phyloP scores from a whole-genome alignment of 2,797 vertebrate species.

The Melopsittacus undulatus region DNA sequence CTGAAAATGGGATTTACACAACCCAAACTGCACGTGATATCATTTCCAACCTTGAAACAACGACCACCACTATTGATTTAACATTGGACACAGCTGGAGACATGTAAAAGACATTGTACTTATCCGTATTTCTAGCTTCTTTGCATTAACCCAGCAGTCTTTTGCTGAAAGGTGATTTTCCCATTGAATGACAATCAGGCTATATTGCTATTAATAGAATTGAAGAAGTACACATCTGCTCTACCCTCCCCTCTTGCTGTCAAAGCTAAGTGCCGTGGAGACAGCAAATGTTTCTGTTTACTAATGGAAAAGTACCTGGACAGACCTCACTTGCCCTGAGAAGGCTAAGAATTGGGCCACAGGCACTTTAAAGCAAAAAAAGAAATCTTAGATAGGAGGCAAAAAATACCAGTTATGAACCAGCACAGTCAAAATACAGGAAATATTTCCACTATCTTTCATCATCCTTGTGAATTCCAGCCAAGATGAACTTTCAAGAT shows the following conservation, averaged over 20 bases:
- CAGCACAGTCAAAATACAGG: not conserved
- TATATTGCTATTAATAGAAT: conserved; percentile 55
- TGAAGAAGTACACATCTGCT: conserved; percentile 55
- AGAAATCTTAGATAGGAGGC: not conserved
- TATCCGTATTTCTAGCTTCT: not conserved
- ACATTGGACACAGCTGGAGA: not conserved
- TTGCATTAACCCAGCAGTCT: not conserved
- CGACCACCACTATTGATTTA: not conserved
- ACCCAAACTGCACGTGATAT: not conserved
- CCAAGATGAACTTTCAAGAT: not conserved
- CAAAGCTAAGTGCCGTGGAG: conserved; percentile 53
- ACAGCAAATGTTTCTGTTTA: conserved; percentile 62
- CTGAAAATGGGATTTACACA: not conserved
- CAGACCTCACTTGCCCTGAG: conserved; percentile 21
- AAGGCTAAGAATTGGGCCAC: conserved; percentile 25
- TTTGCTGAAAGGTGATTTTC: conserved; percentile 49
- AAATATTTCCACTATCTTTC: not conserved
- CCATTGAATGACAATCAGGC: conserved; percentile 54
- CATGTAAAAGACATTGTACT: not conserved
- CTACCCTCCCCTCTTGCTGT: not conserved
- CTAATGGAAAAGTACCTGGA: conserved; percentile 62
- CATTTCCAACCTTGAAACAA: not conserved
- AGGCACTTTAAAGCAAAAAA: not conserved
- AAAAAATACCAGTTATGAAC: not conserved
- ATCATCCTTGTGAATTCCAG: not conserved